phyloP scores from a whole-genome alignment of 2,797 vertebrate species.

The Alosa sapidissima region DNA sequence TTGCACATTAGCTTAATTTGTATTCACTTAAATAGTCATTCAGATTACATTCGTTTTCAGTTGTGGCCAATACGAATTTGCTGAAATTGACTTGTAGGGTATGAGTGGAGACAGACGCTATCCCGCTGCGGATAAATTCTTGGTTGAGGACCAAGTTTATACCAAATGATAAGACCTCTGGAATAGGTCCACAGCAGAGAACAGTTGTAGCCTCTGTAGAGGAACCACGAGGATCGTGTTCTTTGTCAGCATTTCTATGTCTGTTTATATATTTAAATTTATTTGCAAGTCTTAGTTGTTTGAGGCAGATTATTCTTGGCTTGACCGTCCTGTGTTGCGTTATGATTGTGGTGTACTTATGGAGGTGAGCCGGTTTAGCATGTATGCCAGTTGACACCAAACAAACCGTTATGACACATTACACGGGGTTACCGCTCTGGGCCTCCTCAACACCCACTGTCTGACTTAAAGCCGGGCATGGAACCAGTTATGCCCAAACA shows the following conservation, averaged over 20 bases:
- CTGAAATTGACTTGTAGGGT: background rate
- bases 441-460: background rate
- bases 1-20: background rate
- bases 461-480: constrained; percentile 29
- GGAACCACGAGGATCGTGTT: background rate
- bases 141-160: constrained; percentile 57
- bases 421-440: background rate
- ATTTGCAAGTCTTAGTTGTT: background rate
- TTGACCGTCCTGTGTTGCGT: background rate
- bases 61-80: background rate
- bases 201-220: constrained; percentile 7
- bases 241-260: background rate
- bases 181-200: constrained; percentile 30
- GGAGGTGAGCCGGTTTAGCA: background rate
- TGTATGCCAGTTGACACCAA: background rate
- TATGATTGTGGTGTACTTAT: background rate
- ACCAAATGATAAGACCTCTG: constrained; percentile 58
- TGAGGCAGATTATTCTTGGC: background rate
- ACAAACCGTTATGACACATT: constrained; percentile 11
- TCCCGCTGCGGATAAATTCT: constrained; percentile 36
- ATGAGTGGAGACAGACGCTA: background rate
- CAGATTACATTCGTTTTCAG: background rate
- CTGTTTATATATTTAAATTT: background rate
- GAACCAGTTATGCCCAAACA: constrained; percentile 57
- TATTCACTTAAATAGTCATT: background rate